phyloP scores from a whole-genome alignment of 2,113 vertebrate genomes.

The Laticauda laticaudata region DNA sequence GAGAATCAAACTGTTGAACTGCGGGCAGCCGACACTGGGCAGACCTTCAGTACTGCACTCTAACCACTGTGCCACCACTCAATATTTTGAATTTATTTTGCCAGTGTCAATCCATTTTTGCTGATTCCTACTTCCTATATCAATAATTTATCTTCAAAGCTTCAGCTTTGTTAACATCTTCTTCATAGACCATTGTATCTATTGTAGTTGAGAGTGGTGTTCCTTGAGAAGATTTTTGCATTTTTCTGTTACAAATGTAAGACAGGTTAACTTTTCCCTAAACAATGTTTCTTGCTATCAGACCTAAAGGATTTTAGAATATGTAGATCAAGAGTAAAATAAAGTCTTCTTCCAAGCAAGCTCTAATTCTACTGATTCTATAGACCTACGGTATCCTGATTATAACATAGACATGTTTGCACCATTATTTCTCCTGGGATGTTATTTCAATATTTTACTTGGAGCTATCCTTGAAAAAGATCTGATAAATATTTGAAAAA shows the following conservation, averaged over 20 bases:
- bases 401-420: background rate
- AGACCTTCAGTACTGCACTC: too few relatives aligned
- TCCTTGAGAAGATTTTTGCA: background rate
- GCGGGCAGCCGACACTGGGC: too few relatives aligned
- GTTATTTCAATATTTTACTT: background rate
- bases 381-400: background rate
- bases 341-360: background rate
- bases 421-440: background rate
- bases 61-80: too few relatives aligned
- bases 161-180: background rate
- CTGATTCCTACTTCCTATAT: background rate
- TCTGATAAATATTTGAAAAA: background rate
- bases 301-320: background rate
- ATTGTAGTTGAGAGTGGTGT: background rate
- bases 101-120: background rate
- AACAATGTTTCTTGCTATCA: background rate
- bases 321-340: background rate
- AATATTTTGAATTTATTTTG: background rate
- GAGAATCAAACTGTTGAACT: too few relatives aligned
- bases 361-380: background rate
- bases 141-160: background rate
- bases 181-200: background rate
- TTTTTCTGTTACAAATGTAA: background rate
- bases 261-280: background rate
- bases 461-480: background rate